A percentile compares a stretch with the other conserved stretches of the same genome.
phyloP scores from a whole-genome alignment of 2,888 invertebrate genomes.

The Mesoligia furuncula region DNA sequence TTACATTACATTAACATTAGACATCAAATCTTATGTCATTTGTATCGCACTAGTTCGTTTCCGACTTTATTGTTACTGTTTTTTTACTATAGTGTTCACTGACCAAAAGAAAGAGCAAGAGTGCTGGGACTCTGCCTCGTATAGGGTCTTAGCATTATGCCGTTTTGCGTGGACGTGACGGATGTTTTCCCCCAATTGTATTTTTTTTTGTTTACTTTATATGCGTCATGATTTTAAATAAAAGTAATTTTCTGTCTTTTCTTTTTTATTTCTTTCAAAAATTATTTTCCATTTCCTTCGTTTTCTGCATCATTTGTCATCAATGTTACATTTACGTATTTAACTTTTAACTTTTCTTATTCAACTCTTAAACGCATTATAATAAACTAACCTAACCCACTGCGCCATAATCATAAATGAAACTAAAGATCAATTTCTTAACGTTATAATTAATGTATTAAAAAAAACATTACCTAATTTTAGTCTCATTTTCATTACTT shows the following conservation, averaged over 20 bases:
- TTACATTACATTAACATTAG: no score
- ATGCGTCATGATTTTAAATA: no score
- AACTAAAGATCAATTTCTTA: constrained; percentile 22
- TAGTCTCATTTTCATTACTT: constrained; percentile 21
- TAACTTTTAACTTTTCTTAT: neutral
- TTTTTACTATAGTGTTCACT: neutral
- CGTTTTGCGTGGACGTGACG: no score
- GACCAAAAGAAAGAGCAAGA: neutral
- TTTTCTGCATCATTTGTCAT: neutral
- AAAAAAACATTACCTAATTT: constrained; percentile 30
- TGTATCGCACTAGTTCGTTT: neutral
- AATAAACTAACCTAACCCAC: constrained; percentile 1
- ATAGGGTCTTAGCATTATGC: no score
- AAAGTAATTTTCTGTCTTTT: no score
- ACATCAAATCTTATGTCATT: neutral
- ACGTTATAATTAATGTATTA: constrained; percentile 4
- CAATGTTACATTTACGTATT: neutral
- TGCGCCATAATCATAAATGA: constrained; percentile 13
- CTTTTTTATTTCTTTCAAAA: no score
- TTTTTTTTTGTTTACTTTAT: no score
- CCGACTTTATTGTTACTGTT: neutral
- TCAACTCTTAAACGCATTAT: neutral
- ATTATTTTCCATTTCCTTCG: no score
- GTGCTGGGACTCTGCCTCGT: no score
- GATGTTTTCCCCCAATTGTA: no score